Base-by-base conservation (phyloP, 2,113 vertebrate genomes). In the Macquaria ambigua region DNA sequence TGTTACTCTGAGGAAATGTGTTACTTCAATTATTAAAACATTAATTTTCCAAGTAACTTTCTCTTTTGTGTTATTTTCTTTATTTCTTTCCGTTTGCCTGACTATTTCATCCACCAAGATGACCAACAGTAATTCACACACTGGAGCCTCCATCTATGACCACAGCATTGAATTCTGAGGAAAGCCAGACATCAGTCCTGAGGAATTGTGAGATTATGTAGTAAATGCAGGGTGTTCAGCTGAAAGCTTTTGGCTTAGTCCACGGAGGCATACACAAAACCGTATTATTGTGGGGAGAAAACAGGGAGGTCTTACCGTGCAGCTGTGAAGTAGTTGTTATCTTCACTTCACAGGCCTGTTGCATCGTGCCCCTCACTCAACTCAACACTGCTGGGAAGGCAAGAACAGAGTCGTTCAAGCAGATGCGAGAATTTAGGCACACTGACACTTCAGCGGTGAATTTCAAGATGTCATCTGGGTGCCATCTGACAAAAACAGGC, bases 311-410 rank as follows among this genome's bases (percentile, higher is more conserved):
- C 93, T 91, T 83, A 91, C 92, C 74, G 70, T 89, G 77, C 43
- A 59, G 86, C 72, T 86, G 72, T 43, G 85, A 55, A 48, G 46
- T 67, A 64, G 69, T 89, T 61, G 74, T 91, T 93, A 67, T 90
- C 84, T 81, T 62, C 67, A 31, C 73, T 74, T 74, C 74, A 73
- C 83, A 81, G 89, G 75, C 74, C 88, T 90, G 87, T 90, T 92
- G 92, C 93, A 94, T 92, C 83, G 87, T 86, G 82, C 67, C 67
- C 71, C 64, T 84, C 67, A 63, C 72, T 74, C 82, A 85, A 71
- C 56, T 74, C 55, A 69, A 74, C 77, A 14, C 83, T 73, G 70
- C 84, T 81, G 63, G 18, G 11, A 50, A 64, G 37, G 15, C 12
- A 55, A 82, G 11, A 37, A 56, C 41, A 63, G 9, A 18, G 20